A percentile compares a stretch with the other conserved stretches of the same genome.
These are phyloP conservation scores for Patiria pectinifera DNA, from an alignment of 53 echinoderm and acorn worm species.

Conservation along the genomic window DNA sequence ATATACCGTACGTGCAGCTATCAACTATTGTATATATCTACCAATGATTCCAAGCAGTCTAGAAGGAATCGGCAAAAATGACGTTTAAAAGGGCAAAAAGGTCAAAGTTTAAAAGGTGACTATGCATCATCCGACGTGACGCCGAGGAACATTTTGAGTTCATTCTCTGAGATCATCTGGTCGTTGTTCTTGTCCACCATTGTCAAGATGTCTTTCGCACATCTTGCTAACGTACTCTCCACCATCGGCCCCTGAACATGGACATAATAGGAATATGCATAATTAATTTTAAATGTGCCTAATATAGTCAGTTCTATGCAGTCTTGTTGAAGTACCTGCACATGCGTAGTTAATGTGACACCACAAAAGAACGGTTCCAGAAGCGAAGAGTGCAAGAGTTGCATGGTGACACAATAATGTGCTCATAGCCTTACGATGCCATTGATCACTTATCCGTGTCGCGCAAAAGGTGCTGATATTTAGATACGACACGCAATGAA, in stretches of 20 bases:
- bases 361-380: no score
- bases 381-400: no score
- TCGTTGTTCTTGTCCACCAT: conserved; percentile 80
- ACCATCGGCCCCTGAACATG: conserved; percentile 45
- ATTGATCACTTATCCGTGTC: no score
- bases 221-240: conserved; percentile 59
- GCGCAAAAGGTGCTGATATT: no score
- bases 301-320: no score
- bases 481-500: no score
- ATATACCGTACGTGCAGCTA: conserved; percentile 48
- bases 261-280: not conserved
- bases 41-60: conserved; percentile 4
- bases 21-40: conserved; percentile 34
- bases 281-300: not conserved
- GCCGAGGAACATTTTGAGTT: conserved; percentile 76
- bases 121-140: conserved; percentile 52
- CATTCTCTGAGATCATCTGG: conserved; percentile 74
- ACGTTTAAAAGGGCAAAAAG: conserved; percentile 38
- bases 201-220: conserved; percentile 64
- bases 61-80: conserved; percentile 61
- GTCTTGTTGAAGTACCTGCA: no score
- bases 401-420: no score
- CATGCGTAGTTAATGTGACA: no score
- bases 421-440: no score
- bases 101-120: conserved; percentile 39